These are phyloP conservation scores for Menidia menidia DNA, from an alignment of 2,797 vertebrate species.

Conservation along the genomic window DNA sequence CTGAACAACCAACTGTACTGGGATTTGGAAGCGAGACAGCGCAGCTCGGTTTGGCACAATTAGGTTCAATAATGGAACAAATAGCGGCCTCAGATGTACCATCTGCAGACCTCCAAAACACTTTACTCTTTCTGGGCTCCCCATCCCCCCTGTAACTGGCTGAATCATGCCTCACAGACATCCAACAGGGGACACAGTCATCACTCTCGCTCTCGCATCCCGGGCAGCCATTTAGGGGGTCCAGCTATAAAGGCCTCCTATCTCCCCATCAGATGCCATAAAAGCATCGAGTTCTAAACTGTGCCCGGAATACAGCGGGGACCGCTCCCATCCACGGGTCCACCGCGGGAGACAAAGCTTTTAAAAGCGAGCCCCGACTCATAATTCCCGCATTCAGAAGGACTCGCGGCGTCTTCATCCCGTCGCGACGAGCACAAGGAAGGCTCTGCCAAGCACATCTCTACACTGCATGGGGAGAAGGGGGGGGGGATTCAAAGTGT, in stretches of 20 bases:
- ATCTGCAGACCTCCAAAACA: constrained; percentile 71
- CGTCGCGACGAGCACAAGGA: constrained; percentile 47
- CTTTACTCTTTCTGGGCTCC: constrained; percentile 61
- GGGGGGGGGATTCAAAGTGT: constrained; percentile 33
- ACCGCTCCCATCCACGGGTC: constrained; percentile 35
- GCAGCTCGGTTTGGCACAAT: constrained; percentile 63
- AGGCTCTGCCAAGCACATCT: constrained; percentile 46
- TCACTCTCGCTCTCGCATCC: constrained; percentile 69
- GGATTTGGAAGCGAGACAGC: constrained; percentile 64
- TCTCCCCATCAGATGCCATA: constrained; percentile 68
- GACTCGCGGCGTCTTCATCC: constrained; percentile 54
- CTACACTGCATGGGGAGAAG: constrained; percentile 11
- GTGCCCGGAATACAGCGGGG: constrained; percentile 69
- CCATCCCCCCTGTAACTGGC: constrained; percentile 56
- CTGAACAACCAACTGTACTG: constrained; percentile 58
- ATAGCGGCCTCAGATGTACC: constrained; percentile 67
- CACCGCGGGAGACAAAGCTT: constrained; percentile 58
- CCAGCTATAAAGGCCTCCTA: constrained; percentile 70
- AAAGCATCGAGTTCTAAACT: constrained; percentile 75
- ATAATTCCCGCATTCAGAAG: constrained; percentile 68
- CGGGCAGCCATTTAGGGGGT: constrained; percentile 75
- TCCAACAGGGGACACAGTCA: constrained; percentile 74
- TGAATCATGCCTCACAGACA: constrained; percentile 75
- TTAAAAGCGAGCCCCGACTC: constrained; percentile 60
- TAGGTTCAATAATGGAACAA: constrained; percentile 71